Base-by-base conservation (phyloP, 2,113 vertebrate genomes). In the Muscicapa adusta region DNA sequence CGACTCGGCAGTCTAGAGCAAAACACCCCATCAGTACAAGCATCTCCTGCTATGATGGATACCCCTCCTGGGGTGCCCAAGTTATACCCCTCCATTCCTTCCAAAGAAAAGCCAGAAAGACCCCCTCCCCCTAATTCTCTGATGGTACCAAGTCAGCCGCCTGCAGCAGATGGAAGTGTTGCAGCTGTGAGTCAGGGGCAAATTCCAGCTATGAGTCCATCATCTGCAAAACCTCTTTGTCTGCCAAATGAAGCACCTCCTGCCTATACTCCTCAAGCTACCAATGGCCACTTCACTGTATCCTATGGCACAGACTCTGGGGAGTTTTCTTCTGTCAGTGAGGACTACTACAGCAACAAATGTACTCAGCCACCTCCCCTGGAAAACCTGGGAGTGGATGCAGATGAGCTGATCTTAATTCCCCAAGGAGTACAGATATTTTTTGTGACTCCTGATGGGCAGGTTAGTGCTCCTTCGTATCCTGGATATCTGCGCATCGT, bases 381-480 rank as follows among this genome's bases (percentile, higher is more conserved):
- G 29, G 98, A 99, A 76, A 98, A 97, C 75, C 72, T 99, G 91
- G 98, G 98, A n/a, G 98, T 99, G 42, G 99, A 99, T 53, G 99
- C 98, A 51, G 98, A 99, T 88, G 98, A 99, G 97, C 89, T 99
- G 77, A 97, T 99, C 84, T 97, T 99, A 93, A 98, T 99, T 85
- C 98, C 99, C 20, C 98, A 97, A 4, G 99, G 99, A n/a, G 99
- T 99, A 22, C 99, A 99, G 96, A 99, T 99, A 83, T 99, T 99
- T 93, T 99, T 98, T 92, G 99, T 99, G 68, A 98, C 98, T 43
- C 98, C 99, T 38, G 98, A 99, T 5, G 99, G 99, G 56, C 98
- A 98, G 26, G 99, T 99, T 72, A 99, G 99, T 33, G 99, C 99
- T 23, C 99, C 99, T 3, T 99, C 99, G 0, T 99, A 99, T 94